These are phyloP conservation scores for Okapia johnstoni DNA, from an alignment of 2,113 vertebrate genomes.

Conservation along the genomic window DNA sequence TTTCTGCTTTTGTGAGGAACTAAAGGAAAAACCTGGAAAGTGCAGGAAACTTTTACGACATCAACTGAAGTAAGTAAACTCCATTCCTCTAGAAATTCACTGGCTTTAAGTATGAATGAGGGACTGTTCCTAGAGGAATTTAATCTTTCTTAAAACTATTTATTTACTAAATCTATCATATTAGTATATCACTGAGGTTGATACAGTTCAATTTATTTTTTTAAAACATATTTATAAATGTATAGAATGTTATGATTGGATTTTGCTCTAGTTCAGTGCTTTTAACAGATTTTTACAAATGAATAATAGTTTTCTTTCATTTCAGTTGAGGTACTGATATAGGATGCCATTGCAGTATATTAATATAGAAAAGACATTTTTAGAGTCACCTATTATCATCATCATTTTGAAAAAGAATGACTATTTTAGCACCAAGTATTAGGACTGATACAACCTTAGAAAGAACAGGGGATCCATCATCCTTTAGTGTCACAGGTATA, in stretches of 20 bases:
- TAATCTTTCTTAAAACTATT: not conserved
- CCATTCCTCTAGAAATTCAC: not conserved
- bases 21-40: not conserved
- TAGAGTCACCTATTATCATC: not conserved
- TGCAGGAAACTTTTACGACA: not conserved
- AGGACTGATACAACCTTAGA: not conserved
- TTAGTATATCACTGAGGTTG: not conserved
- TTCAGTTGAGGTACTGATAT: not conserved
- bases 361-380: not conserved
- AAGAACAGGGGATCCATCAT: not conserved
- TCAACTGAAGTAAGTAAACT: not conserved
- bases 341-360: not conserved
- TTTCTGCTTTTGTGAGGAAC: not conserved
- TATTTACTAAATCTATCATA: not conserved
- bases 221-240: not conserved
- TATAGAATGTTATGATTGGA: not conserved
- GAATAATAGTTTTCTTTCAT: not conserved
- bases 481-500: not conserved
- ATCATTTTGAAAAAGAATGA: not conserved
- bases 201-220: not conserved
- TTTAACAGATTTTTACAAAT: not conserved
- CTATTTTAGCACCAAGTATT: not conserved
- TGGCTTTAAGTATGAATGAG: not conserved
- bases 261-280: not conserved
- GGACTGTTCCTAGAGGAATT: not conserved